A percentile compares a stretch with the other conserved stretches of the same genome.
Evolutionary conservation across 2,888 invertebrate genomes (phyloP).

Genomic region (Limnephilus marmoratus): DNA sequence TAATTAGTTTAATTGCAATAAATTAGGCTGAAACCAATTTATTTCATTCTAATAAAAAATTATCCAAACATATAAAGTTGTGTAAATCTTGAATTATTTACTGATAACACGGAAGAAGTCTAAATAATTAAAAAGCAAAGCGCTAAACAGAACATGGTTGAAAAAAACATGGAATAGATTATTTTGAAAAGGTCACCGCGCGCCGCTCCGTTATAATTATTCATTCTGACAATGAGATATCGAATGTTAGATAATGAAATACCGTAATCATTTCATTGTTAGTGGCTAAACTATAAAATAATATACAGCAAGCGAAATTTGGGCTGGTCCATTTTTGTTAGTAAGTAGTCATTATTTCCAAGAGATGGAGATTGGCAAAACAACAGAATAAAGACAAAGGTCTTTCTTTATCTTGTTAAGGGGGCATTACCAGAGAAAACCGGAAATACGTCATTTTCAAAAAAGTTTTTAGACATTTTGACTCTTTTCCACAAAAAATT

Average conservation of each 20-base stretch:
- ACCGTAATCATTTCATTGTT: conserved; percentile 2
- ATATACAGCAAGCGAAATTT: not conserved
- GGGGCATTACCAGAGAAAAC: too few species aligned
- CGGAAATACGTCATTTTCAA: too few species aligned
- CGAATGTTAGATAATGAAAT: not conserved
- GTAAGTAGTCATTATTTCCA: not conserved
- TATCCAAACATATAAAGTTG: too few species aligned
- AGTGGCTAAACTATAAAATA: not conserved
- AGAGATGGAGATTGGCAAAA: not conserved
- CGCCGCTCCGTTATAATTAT: not conserved
- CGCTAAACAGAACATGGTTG: not conserved
- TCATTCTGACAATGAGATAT: not conserved
- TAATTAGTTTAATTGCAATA: too few species aligned
- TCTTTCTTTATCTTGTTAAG: not conserved
- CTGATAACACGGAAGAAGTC: not conserved
- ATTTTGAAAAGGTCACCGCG: not conserved
- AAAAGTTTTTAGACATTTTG: too few species aligned
- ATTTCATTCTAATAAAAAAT: too few species aligned
- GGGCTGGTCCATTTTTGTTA: not conserved
- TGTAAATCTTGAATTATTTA: not conserved
- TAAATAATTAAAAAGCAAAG: not conserved
- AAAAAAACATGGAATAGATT: not conserved
- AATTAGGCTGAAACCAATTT: too few species aligned
- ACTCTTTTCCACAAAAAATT: too few species aligned
- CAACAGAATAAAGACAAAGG: not conserved